Evolutionary conservation across 2,888 invertebrate species (phyloP).

Genomic region (Brachynemurus nebulosus): DNA sequence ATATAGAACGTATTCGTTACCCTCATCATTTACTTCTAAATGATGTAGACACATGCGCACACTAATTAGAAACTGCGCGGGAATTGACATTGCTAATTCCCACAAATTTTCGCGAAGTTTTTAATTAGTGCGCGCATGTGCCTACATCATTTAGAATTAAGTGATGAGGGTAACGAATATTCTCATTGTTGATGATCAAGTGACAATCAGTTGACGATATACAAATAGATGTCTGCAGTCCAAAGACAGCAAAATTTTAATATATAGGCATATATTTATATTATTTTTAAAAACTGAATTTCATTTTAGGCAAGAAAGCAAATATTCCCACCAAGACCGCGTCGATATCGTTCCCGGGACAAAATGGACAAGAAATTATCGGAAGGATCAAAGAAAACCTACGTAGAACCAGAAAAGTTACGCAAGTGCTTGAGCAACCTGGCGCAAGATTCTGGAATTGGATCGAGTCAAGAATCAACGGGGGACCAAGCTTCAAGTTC

Average conservation of each 20-base stretch:
- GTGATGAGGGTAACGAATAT: too few species aligned
- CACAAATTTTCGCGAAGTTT: too few species aligned
- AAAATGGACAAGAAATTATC: slow-evolving; percentile 13
- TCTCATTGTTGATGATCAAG: too few species aligned
- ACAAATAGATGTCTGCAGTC: too few species aligned
- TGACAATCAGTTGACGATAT: too few species aligned
- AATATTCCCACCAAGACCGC: slow-evolving; percentile 53
- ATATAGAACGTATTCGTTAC: too few species aligned
- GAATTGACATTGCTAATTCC: too few species aligned
- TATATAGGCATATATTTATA: background rate
- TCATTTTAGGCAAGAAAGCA: slow-evolving; percentile 51
- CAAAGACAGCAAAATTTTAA: background rate
- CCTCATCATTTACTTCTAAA: too few species aligned
- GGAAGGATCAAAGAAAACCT: slow-evolving; percentile 7
- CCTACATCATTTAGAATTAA: too few species aligned
- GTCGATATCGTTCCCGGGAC: slow-evolving; percentile 23
- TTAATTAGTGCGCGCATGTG: too few species aligned
- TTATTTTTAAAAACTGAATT: background rate
- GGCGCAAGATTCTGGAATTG: slow-evolving; percentile 30
- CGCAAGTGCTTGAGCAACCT: background rate
- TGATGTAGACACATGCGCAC: too few species aligned
- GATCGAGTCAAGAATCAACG: slow-evolving; percentile 29
- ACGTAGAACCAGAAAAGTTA: background rate
- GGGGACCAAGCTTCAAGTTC: background rate
- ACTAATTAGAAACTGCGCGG: too few species aligned